Conservation (phyloP, 2,113 vertebrate species). For the Tychaedon coryphoeus region DNA sequence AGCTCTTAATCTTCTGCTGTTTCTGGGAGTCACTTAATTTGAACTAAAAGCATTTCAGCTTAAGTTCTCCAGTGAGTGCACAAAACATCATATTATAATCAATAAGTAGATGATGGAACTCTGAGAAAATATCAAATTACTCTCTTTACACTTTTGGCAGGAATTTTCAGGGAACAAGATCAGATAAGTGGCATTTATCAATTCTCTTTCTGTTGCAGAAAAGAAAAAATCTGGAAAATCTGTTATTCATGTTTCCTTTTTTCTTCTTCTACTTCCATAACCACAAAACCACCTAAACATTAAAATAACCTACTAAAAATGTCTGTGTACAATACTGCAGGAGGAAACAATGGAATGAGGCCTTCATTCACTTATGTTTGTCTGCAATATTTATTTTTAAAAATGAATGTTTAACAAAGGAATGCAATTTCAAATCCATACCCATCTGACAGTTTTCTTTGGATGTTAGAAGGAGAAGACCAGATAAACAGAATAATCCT, state of each 20-base stretch:
- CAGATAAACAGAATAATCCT: neutral
- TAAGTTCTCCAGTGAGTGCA: neutral
- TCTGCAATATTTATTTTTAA: neutral
- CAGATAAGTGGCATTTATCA: neutral
- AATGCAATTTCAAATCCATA: neutral
- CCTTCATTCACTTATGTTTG: neutral
- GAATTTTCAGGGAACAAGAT: neutral
- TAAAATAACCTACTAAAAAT: neutral
- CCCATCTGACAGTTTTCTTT: neutral
- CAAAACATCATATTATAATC: neutral
- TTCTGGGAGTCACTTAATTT: neutral
- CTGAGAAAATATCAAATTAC: neutral
- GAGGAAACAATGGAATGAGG: neutral
- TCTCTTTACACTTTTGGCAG: neutral
- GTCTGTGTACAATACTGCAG: neutral
- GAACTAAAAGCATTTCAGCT: neutral
- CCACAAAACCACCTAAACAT: neutral
- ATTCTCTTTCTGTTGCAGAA: neutral
- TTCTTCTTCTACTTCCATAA: neutral
- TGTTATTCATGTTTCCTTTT: neutral
- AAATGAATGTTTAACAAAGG: neutral
- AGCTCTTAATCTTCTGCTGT: neutral
- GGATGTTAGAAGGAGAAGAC: neutral
- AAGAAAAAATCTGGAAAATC: neutral
- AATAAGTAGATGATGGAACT: neutral